Base-by-base conservation (phyloP, 1,140 invertebrate genomes). In the Cylas formicarius region DNA sequence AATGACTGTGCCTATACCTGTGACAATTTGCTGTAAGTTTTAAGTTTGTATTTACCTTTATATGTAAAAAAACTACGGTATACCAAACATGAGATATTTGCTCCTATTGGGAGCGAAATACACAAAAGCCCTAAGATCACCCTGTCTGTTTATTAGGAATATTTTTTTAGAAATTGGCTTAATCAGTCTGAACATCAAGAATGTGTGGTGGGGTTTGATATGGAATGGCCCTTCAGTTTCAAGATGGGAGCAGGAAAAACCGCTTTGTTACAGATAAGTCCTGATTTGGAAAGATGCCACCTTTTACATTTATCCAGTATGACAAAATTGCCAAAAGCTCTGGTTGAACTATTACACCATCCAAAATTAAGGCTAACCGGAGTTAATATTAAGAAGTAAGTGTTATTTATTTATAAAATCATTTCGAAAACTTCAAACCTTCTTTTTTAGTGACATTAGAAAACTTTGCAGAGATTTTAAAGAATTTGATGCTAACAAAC, bases 181-280 rank as follows among this genome's bases (percentile, higher is more conserved):
- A n/a, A n/a, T n/a, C n/a, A n/a, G n/a, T n/a, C n/a, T n/a, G n/a
- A n/a, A n/a, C n/a, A n/a, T n/a, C n/a, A n/a, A n/a, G n/a, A n/a
- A n/a, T n/a, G n/a, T n/a, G n/a, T n/a, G n/a, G n/a, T n/a, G n/a
- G n/a, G n/a, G n/a, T n/a, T n/a, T n/a, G 78, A 80, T 54, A 65
- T 78, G 51, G 77, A 80, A 57, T 80, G 77, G 77, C 74, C 75
- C 7, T 77, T 79, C 49, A 72, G 61, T 51, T 78, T 73, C 47
- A 66, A 76, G 67, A 75, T 71, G 11, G 74, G 75, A 9, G 63
- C 70, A 29, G 74, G 72, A n/a, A 77, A 72, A 62, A 75, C 75
- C 10, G 68, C 77, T 2, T 59, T 80, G 4, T 74, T 74, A 34
- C 78, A 80, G 63, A 68, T 80, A 34, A 67, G 75, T 22, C 62